phyloP scores from a whole-genome alignment of 2,113 vertebrate genomes.

The Gila orcuttii region DNA sequence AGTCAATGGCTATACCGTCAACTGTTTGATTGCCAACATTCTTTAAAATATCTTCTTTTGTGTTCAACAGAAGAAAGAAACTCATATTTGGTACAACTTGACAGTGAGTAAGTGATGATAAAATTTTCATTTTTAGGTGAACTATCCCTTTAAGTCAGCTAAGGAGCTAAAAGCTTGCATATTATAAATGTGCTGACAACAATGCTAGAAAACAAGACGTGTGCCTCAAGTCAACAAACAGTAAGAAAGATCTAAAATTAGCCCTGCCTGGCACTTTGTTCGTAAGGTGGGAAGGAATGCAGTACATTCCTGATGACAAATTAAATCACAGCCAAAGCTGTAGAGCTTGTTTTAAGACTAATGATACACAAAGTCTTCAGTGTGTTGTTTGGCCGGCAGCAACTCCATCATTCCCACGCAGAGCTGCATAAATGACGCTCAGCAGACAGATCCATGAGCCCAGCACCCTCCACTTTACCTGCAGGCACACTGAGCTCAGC shows the following conservation, averaged over 20 bases:
- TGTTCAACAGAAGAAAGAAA: too few relatives aligned
- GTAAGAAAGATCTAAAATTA: conserved; percentile 18
- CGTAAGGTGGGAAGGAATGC: neutral
- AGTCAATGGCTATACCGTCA: too few relatives aligned
- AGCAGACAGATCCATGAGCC: conserved; percentile 53
- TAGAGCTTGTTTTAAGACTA: conserved; percentile 51
- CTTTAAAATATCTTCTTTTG: too few relatives aligned
- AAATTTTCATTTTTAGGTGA: too few relatives aligned
- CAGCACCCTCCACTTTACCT: conserved; percentile 46
- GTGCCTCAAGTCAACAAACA: neutral
- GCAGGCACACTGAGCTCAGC: conserved; percentile 39
- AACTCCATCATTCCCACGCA: conserved; percentile 54
- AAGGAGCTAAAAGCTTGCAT: neutral
- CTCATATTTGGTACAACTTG: too few relatives aligned
- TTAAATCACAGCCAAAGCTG: conserved; percentile 24
- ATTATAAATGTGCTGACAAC: conserved; percentile 28
- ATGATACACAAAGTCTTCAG: conserved; percentile 46
- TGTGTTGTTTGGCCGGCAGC: conserved; percentile 50
- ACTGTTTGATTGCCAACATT: too few relatives aligned
- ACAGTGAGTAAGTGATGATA: too few relatives aligned
- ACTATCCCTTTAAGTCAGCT: neutral
- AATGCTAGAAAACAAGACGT: conserved; percentile 1
- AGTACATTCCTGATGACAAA: conserved; percentile 17
- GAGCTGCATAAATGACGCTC: conserved; percentile 51
- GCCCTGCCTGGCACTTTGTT: neutral